Percentiles rank a stretch among this genome's conserved stretches.
These are phyloP conservation scores for Rhamphomyia laevipes DNA, from an alignment of 2,888 invertebrate genomes.

Conservation along the genomic window DNA sequence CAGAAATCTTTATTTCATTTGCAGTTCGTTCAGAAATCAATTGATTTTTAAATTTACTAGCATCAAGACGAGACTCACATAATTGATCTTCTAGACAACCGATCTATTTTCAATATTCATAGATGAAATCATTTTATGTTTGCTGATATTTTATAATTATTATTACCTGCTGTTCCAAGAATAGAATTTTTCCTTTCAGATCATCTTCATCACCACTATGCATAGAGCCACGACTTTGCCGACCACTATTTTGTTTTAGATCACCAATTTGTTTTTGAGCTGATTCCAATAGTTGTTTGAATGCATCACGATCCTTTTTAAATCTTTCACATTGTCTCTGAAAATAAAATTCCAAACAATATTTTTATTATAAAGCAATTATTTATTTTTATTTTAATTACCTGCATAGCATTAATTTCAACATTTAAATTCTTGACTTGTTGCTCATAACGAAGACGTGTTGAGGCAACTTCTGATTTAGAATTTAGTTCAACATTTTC, in stretches of 20 bases:
- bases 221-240: constrained; percentile 49
- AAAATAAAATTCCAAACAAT: background rate
- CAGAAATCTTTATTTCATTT: constrained; percentile 74
- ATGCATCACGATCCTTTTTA: constrained; percentile 77
- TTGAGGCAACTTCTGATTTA: constrained; percentile 66
- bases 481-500: constrained; percentile 58
- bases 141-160: background rate
- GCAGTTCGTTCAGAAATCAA: constrained; percentile 79
- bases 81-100: constrained; percentile 80
- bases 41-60: constrained; percentile 76
- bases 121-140: background rate
- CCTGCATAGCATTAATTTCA: constrained; percentile 72
- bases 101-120: constrained; percentile 29
- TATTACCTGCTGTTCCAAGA: constrained; percentile 65
- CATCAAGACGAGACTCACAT: constrained; percentile 69
- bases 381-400: constrained; percentile 22
- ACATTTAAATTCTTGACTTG: constrained; percentile 69
- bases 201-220: constrained; percentile 68
- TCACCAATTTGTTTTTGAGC: constrained; percentile 76
- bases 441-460: constrained; percentile 74
- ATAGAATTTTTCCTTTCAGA: constrained; percentile 52
- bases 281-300: constrained; percentile 78
- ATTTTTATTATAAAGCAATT: background rate
- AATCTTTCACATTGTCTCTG: constrained; percentile 48
- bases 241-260: constrained; percentile 47